Conservation (phyloP, 2,113 vertebrate species). For the Rostratula benghalensis region DNA sequence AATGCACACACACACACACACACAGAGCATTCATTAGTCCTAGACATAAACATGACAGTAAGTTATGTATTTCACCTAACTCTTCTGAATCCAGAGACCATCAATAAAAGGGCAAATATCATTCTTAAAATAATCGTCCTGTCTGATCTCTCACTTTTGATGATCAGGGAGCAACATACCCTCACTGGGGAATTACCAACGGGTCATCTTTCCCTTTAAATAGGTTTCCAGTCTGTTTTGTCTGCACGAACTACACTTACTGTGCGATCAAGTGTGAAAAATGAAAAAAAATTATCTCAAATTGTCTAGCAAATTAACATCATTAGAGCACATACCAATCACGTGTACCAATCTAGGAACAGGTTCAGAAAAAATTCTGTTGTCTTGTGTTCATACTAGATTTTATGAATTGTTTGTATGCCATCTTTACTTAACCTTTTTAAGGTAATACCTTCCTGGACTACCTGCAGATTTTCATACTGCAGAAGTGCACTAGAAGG, state of each 20-base stretch:
- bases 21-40: no score
- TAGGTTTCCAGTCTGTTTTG: not conserved
- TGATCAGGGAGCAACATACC: not conserved
- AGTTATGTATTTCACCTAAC: not conserved
- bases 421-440: not conserved
- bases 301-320: not conserved
- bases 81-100: not conserved
- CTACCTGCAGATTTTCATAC: not conserved
- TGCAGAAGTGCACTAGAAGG: not conserved
- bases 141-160: not conserved
- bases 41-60: rapidly evolving
- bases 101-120: not conserved
- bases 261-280: not conserved
- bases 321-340: not conserved
- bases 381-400: not conserved
- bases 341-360: no score
- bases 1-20: no score
- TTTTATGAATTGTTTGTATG: not conserved
- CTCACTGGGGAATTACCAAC: not conserved
- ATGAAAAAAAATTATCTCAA: not conserved
- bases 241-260: not conserved
- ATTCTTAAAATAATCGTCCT: not conserved
- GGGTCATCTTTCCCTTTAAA: not conserved
- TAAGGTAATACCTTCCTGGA: not conserved
- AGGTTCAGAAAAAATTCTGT: not conserved